Conservation (phyloP, 2,113 vertebrate species). For the Melanostigma gelatinosum region DNA sequence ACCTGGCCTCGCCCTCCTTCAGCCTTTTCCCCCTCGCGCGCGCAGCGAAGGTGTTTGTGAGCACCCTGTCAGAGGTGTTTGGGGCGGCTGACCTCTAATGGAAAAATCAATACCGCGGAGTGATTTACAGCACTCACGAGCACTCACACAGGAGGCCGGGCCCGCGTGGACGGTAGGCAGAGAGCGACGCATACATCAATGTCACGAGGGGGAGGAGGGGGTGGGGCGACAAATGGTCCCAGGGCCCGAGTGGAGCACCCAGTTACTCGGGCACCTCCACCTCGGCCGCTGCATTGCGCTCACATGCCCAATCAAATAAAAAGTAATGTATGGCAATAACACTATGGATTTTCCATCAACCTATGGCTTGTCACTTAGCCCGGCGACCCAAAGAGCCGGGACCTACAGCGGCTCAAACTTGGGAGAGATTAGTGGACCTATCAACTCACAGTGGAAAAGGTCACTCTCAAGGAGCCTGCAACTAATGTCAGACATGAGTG, state of each 20-base stretch:
- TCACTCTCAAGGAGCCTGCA: conserved; percentile 58
- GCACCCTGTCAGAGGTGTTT: conserved; percentile 66
- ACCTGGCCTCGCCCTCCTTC: conserved; percentile 23
- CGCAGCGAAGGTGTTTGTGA: conserved; percentile 68
- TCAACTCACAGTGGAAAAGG: conserved; percentile 64
- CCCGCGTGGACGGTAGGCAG: conserved; percentile 48
- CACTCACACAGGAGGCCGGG: conserved; percentile 61
- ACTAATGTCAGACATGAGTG: conserved; percentile 18
- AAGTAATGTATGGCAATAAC: conserved; percentile 83
- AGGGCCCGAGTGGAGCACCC: conserved; percentile 35
- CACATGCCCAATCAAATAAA: conserved; percentile 78
- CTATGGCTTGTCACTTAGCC: conserved; percentile 79
- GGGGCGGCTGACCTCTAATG: conserved; percentile 73
- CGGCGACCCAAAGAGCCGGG: conserved; percentile 57
- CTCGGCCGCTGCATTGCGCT: conserved; percentile 57
- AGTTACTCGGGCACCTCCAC: conserved; percentile 47
- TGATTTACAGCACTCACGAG: conserved; percentile 81
- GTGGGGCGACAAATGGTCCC: conserved; percentile 41
- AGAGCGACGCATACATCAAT: conserved; percentile 61
- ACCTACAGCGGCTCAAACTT: conserved; percentile 52
- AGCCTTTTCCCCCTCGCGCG: conserved; percentile 14
- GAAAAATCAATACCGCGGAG: conserved; percentile 77
- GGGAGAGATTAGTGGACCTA: conserved; percentile 75
- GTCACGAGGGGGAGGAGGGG: conserved; percentile 45
- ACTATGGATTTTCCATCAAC: conserved; percentile 86